A percentile compares a stretch with the other conserved stretches of the same genome.
phyloP scores from a whole-genome alignment of 2,797 vertebrate species.

The Rhodeus uyekii region DNA sequence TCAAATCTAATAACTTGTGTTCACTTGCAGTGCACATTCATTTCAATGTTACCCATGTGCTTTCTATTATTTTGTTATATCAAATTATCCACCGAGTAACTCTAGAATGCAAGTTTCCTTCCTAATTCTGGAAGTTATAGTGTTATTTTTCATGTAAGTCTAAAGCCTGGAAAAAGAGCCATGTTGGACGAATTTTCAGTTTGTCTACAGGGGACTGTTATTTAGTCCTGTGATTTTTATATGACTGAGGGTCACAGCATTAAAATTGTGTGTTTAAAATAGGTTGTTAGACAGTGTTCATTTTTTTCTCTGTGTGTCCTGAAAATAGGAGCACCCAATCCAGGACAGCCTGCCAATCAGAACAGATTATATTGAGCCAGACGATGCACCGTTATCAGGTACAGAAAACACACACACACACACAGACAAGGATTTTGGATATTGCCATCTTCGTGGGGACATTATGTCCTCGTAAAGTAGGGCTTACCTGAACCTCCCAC shows the following conservation, averaged over 20 bases:
- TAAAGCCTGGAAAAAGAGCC: slow-evolving; percentile 40
- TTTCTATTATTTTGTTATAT: slow-evolving; percentile 2
- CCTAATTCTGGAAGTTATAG: slow-evolving; percentile 19
- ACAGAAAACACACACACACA: slow-evolving; percentile 55
- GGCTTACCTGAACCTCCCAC: no score
- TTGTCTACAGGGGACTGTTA: slow-evolving; percentile 30
- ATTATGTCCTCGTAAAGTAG: no score
- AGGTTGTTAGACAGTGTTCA: slow-evolving; percentile 37
- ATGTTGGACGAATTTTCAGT: slow-evolving; percentile 19
- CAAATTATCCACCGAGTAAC: slow-evolving; percentile 12
- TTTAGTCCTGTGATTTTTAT: slow-evolving; percentile 38
- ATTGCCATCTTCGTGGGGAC: no score
- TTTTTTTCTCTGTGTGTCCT: slow-evolving; percentile 40
- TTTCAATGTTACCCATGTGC: not conserved
- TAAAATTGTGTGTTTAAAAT: slow-evolving; percentile 18
- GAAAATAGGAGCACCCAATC: slow-evolving; percentile 69
- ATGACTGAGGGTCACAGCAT: slow-evolving; percentile 14
- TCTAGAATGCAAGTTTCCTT: slow-evolving; percentile 27
- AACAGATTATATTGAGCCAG: slow-evolving; percentile 66
- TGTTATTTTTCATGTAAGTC: slow-evolving; percentile 40
- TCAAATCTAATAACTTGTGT: not conserved
- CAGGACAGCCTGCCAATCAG: slow-evolving; percentile 73
- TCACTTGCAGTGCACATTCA: not conserved
- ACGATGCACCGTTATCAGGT: slow-evolving; percentile 79
- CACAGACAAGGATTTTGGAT: no score